Evolutionary conservation across 2,888 invertebrate genomes (phyloP), one percentile per base, ranked within the genome.

Genomic region (Spodoptera exigua): DNA sequence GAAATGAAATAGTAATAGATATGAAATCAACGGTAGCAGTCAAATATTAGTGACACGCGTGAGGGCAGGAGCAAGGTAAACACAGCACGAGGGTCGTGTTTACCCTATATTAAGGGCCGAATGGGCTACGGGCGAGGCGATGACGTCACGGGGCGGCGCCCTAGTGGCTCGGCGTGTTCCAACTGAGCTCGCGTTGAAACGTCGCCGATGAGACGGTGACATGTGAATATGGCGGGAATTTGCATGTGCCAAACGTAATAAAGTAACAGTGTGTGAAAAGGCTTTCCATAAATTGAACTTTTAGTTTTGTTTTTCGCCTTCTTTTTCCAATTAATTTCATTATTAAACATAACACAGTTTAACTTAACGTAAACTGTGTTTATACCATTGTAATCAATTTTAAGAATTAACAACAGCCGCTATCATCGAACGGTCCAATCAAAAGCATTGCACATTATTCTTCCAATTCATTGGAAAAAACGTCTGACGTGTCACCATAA

Each of bases 141-240:
- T 91, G 91, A 91, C 90, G 90, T 91, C 89, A 89, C 82, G 70
- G 79, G 80, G 81, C 80, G 90, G 89, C 89, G 89, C 88, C 88
- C 72, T 70, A 72, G 76, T 76, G 89, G 86, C 87, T 89, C 88
- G 88, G 86, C 72, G 78, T 87, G 88, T 78, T 82, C 74, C 89
- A 88, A 88, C 85, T 74, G 64, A 67, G 63, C 84, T 90, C 69
- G 56, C 63, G 80, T 85, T 88, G 88, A 74, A 87, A 83, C 89
- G 85, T 78, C 70, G 78, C 86, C 87, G 86, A 84, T 73, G 61
- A 62, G 93, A 93, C 93, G 91, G 72, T 81, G 61, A 63, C 52
- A 74, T 46, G 53, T 64, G 55, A 68, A 70, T 45, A 43, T 57
- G 51, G 32, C 32, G 18, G 10, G 37, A 52, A 66, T 74, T 64